These are phyloP conservation scores for Stichodactyla mertensii DNA, from an alignment of 64 coral and sea anemone genomes.

Conservation along the genomic window DNA sequence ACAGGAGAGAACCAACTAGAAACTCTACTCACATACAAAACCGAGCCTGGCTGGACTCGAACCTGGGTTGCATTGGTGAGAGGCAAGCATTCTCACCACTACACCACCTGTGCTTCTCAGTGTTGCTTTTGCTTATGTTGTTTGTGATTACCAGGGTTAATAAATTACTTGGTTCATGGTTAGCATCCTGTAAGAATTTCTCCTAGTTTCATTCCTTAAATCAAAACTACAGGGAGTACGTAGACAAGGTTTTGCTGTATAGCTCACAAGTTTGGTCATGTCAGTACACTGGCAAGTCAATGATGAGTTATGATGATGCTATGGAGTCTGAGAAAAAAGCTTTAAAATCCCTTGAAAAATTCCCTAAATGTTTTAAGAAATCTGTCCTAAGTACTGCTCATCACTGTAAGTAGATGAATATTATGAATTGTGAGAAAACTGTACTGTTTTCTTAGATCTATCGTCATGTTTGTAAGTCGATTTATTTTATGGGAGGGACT, in stretches of 20 bases:
- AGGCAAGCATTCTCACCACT: no score
- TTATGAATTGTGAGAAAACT: background rate
- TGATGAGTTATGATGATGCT: constrained; percentile 64
- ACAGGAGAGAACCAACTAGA: no score
- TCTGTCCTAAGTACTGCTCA: constrained; percentile 61
- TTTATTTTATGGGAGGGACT: no score
- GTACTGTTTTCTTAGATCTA: no score
- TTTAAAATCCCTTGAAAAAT: constrained; percentile 46
- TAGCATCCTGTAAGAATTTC: background rate
- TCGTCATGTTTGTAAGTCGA: no score
- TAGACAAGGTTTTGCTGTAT: constrained; percentile 65
- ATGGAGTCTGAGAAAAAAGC: constrained; percentile 57
- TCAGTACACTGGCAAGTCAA: constrained; percentile 52
- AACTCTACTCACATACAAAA: no score
- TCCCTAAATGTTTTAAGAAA: constrained; percentile 77
- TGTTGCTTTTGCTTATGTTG: no score
- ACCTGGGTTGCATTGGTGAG: no score
- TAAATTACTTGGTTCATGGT: background rate
- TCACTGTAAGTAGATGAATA: constrained; percentile 49
- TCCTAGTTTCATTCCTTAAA: background rate
- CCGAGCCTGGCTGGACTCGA: no score
- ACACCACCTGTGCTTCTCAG: no score
- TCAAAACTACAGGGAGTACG: constrained; percentile 53
- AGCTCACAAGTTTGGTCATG: constrained; percentile 86
- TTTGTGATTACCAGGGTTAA: no score